phyloP scores from a whole-genome alignment of 2,888 invertebrate genomes.

The Philhelius pedissequus region DNA sequence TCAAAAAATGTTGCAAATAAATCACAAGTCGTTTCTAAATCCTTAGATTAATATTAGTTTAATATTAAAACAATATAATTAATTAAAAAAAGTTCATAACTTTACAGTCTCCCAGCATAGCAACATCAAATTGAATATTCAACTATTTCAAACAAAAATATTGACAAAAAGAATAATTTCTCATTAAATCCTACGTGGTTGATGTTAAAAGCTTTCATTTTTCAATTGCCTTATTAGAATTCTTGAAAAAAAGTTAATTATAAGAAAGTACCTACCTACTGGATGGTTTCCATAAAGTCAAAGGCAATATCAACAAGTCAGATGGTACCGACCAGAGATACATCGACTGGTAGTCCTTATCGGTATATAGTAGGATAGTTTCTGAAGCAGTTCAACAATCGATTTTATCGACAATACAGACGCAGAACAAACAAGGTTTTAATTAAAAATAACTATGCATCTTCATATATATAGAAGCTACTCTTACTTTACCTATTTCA shows the following conservation, averaged over 20 bases:
- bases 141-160: neutral
- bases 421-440: slow-evolving; percentile 13
- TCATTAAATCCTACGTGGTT: neutral
- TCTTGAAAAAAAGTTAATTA: slow-evolving; percentile 22
- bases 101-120: neutral
- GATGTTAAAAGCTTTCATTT: neutral
- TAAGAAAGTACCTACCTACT: neutral
- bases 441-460: neutral
- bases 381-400: slow-evolving; percentile 4
- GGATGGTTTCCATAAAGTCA: neutral
- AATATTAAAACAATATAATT: too few species aligned
- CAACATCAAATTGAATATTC: neutral
- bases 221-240: slow-evolving; percentile 6
- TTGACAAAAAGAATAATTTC: neutral
- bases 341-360: neutral
- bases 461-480: too few species aligned
- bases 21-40: neutral
- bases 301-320: slow-evolving; percentile 3
- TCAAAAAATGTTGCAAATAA: too few species aligned
- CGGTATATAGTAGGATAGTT: neutral
- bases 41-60: too few species aligned
- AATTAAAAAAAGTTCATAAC: neutral
- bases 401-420: slow-evolving; percentile 1
- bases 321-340: neutral
- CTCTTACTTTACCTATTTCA: neutral